A percentile compares a stretch with the other conserved stretches of the same genome.
These are phyloP conservation scores for Eulemur rufifrons DNA, from an alignment of 2,113 vertebrate species.

Conservation along the genomic window DNA sequence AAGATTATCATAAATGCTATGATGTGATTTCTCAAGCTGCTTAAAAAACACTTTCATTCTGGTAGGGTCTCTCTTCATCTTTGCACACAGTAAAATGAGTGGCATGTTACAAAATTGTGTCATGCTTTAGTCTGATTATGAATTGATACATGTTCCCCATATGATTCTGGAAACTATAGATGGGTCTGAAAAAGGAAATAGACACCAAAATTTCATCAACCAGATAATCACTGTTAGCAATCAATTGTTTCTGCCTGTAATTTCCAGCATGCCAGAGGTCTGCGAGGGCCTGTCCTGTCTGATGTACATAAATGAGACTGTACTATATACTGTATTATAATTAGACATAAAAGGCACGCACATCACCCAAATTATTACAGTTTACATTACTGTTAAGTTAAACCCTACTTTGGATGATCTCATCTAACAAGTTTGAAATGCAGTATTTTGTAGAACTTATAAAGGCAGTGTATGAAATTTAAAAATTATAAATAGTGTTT, in stretches of 20 bases:
- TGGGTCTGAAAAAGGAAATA: neutral
- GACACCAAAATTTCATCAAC: neutral
- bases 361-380: neutral
- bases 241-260: neutral
- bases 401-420: neutral
- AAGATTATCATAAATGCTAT: neutral
- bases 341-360: neutral
- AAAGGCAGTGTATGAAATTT: neutral
- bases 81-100: neutral
- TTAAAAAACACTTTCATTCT: neutral
- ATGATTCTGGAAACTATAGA: neutral
- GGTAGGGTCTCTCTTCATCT: neutral
- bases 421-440: neutral
- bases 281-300: neutral
- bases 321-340: neutral
- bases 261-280: neutral
- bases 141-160: neutral
- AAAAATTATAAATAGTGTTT: neutral
- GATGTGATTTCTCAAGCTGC: neutral
- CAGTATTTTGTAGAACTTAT: neutral
- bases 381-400: neutral
- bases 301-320: neutral
- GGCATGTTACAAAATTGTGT: neutral
- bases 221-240: neutral
- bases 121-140: neutral